Conservation (phyloP, 2,797 vertebrate species). For the Chelmon rostratus region DNA sequence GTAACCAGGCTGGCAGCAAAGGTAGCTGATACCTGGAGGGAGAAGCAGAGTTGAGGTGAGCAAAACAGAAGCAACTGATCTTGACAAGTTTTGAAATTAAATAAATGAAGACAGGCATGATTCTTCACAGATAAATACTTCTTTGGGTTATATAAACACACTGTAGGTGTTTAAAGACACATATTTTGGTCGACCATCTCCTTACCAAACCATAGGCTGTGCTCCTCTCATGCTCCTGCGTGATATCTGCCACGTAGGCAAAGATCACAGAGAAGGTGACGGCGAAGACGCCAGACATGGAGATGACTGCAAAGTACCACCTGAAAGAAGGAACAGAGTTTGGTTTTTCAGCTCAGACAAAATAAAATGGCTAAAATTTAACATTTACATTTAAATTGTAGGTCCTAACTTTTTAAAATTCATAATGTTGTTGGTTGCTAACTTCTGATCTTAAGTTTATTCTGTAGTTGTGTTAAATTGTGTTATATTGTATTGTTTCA, state of each 20-base stretch:
- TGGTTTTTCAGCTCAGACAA: neutral
- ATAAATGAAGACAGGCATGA: neutral
- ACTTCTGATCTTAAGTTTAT: neutral
- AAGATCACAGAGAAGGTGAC: constrained; percentile 96
- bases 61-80: neutral
- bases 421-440: neutral
- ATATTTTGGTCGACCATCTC: neutral
- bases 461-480: neutral
- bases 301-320: constrained; percentile 97
- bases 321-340: constrained; percentile 70
- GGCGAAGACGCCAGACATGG: constrained; percentile 94
- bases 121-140: neutral
- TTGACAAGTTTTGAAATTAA: neutral
- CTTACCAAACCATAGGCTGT: constrained; percentile 94
- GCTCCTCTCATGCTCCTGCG: constrained; percentile 94
- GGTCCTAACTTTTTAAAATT: neutral
- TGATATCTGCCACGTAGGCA: constrained; percentile 94
- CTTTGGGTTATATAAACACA: neutral
- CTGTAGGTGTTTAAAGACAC: neutral
- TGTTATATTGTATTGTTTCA: neutral
- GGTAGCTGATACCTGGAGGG: constrained; percentile 90
- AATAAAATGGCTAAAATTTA: neutral
- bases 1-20: constrained; percentile 95
- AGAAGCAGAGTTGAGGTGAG: constrained; percentile 4
- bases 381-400: neutral